These are phyloP conservation scores for Drosophila parabipectinata DNA, from an alignment of 1,140 invertebrate genomes.

Conservation along the genomic window DNA sequence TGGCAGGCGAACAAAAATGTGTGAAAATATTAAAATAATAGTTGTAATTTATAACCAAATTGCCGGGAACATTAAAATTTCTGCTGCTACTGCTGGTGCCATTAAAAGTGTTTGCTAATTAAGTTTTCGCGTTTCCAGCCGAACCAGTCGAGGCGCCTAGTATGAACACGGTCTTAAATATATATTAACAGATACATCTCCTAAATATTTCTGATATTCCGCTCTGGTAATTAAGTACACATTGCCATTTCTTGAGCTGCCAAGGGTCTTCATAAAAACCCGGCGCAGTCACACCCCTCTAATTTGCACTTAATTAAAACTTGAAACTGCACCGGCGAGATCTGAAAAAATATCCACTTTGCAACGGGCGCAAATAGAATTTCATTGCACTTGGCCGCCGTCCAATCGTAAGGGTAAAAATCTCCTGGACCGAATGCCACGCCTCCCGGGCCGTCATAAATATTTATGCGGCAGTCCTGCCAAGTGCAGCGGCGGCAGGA, in stretches of 20 bases:
- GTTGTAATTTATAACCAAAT: conserved; percentile 69
- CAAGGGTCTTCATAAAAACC: conserved; percentile 24
- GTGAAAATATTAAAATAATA: conserved; percentile 70
- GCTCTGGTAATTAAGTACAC: conserved; percentile 10
- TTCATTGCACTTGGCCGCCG: conserved; percentile 73
- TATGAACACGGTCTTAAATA: conserved; percentile 22
- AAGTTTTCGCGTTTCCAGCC: conserved; percentile 38
- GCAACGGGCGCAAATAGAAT: conserved; percentile 71
- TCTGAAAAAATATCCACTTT: conserved; percentile 43
- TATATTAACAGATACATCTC: conserved; percentile 22
- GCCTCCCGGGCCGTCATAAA: conserved; percentile 63
- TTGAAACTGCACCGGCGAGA: conserved; percentile 20
- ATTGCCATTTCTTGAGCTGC: conserved; percentile 12
- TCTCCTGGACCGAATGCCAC: conserved; percentile 31
- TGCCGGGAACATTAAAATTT: conserved; percentile 58
- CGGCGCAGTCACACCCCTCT: conserved; percentile 52
- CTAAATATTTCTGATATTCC: conserved; percentile 22
- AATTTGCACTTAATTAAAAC: conserved; percentile 82
- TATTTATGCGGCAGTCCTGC: conserved; percentile 68
- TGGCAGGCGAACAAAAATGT: conserved; percentile 47
- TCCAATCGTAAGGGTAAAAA: conserved; percentile 52
- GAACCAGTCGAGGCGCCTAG: conserved; percentile 6
- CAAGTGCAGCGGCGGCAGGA: conserved; percentile 56
- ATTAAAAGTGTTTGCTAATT: conserved; percentile 66
- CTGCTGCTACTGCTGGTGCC: conserved; percentile 34